A percentile compares a stretch with the other conserved stretches of the same genome.
These are phyloP conservation scores for Neoniphon sammara DNA, from an alignment of 2,797 vertebrate species.

Conservation along the genomic window DNA sequence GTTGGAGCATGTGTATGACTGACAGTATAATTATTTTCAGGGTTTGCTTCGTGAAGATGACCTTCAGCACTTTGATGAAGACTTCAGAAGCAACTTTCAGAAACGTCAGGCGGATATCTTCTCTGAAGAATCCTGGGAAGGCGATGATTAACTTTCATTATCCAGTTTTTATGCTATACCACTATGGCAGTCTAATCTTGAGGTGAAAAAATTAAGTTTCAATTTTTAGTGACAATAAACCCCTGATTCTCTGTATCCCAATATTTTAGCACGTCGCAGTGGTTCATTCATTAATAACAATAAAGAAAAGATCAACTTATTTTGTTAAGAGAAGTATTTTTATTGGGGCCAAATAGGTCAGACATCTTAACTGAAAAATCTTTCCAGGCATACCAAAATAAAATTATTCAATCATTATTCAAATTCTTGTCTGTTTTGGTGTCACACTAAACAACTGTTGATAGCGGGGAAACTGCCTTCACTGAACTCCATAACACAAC, in stretches of 20 bases:
- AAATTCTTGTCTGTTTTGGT: neutral
- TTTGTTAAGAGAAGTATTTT: constrained; percentile 3
- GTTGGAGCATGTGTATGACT: neutral
- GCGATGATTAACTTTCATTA: constrained; percentile 34
- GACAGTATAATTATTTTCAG: constrained; percentile 71
- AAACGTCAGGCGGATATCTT: constrained; percentile 66
- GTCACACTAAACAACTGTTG: neutral
- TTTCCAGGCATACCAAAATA: neutral
- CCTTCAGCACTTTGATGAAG: constrained; percentile 89
- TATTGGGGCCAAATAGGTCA: constrained; percentile 6
- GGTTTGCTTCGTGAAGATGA: constrained; percentile 90
- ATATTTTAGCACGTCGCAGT: too few relatives aligned
- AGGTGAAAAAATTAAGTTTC: neutral
- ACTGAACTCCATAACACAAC: neutral
- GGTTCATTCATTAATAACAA: too few relatives aligned
- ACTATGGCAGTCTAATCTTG: constrained; percentile 63
- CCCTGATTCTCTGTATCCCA: neutral
- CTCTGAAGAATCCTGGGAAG: constrained; percentile 76
- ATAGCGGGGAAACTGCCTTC: neutral
- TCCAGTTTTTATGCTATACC: constrained; percentile 25
- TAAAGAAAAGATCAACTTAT: neutral
- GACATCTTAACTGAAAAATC: neutral
- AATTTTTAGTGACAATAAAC: neutral
- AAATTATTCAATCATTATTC: neutral
- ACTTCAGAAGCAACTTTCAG: constrained; percentile 87